A percentile compares a stretch with the other conserved stretches of the same genome.
These are phyloP conservation scores for Gallinago undulata DNA, from an alignment of 2,113 vertebrate genomes.

Conservation along the genomic window DNA sequence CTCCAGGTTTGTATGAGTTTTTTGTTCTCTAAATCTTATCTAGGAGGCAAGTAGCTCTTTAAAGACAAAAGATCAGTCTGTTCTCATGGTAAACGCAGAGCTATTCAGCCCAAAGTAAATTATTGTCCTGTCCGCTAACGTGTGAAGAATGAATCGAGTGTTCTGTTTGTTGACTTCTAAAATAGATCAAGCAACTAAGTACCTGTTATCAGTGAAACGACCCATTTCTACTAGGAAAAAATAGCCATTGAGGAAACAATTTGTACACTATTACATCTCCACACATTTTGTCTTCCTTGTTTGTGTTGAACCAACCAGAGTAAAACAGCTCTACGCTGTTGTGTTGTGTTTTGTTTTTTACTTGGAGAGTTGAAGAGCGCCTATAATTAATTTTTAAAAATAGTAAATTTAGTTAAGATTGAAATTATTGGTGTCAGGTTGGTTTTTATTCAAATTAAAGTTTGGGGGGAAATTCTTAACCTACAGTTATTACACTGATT, in stretches of 20 bases:
- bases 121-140: not conserved
- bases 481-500: not conserved
- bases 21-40: not conserved
- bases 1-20: not conserved
- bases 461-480: not conserved
- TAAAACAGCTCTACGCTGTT: not conserved
- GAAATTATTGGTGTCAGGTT: not conserved
- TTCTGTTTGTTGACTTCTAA: not conserved
- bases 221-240: not conserved
- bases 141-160: not conserved
- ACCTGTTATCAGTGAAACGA: not conserved
- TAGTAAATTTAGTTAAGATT: not conserved
- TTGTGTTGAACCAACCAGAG: not conserved
- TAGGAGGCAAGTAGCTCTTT: not conserved
- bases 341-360: not conserved
- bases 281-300: not conserved
- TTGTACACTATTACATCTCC: not conserved
- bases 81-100: not conserved
- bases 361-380: not conserved
- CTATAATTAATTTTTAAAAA: not conserved
- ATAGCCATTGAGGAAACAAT: not conserved
- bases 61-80: not conserved
- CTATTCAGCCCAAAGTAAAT: not conserved
- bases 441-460: not conserved
- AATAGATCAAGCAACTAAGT: constrained; percentile 27